Conservation (phyloP, 2,888 invertebrate species). For the Empis stercorea region DNA sequence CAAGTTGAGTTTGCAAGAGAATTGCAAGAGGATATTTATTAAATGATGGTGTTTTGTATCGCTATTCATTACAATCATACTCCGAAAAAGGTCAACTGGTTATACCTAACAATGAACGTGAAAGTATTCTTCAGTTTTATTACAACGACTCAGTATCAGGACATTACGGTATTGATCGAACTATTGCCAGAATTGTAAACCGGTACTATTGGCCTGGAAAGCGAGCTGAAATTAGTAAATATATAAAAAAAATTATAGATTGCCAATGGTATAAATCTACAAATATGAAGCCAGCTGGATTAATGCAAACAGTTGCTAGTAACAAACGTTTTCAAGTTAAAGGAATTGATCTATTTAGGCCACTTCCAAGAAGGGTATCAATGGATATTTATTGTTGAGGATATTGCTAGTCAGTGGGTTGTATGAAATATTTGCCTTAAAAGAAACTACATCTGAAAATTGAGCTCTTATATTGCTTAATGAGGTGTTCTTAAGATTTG, state of each 20-base stretch:
- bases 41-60: constrained; percentile 6
- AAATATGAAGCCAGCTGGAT: constrained; percentile 14
- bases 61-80: background rate
- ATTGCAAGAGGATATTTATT: constrained; percentile 11
- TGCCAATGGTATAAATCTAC: constrained; percentile 12
- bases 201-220: constrained; percentile 14
- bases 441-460: too few relatives aligned
- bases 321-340: constrained; percentile 13
- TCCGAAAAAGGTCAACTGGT: constrained; percentile 4
- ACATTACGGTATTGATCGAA: constrained; percentile 11
- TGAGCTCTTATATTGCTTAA: too few relatives aligned
- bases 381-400: constrained; percentile 21
- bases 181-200: constrained; percentile 7
- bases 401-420: constrained; percentile 18
- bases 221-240: constrained; percentile 8
- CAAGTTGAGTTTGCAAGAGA: constrained; percentile 1
- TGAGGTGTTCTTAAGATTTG: too few relatives aligned
- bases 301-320: constrained; percentile 12
- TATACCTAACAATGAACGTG: background rate
- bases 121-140: background rate
- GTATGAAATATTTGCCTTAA: too few relatives aligned
- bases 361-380: constrained; percentile 10
- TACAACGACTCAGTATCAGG: constrained; percentile 13
- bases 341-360: constrained; percentile 14
- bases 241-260: constrained; percentile 9